These are phyloP conservation scores for Drosophila punjabiensis DNA, from an alignment of 1,140 invertebrate genomes.

Conservation along the genomic window DNA sequence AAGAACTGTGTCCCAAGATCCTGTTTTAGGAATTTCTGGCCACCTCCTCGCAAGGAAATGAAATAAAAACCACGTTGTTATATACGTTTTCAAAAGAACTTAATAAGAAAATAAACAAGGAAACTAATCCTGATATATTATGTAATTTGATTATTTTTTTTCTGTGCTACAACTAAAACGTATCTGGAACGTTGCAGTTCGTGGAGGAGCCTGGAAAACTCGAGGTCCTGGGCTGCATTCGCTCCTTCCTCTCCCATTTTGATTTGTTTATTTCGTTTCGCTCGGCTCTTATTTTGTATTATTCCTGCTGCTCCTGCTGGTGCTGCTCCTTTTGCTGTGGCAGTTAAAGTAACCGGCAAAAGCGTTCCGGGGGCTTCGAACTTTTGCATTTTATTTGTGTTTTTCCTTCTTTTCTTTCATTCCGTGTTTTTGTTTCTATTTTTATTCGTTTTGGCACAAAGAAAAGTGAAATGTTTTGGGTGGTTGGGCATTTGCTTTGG, in stretches of 20 bases:
- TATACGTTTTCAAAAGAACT: background rate
- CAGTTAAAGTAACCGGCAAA: constrained; percentile 69
- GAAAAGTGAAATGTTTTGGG: constrained; percentile 77
- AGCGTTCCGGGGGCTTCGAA: constrained; percentile 67
- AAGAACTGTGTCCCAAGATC: too few relatives aligned
- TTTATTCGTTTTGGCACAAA: constrained; percentile 63
- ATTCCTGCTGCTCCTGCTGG: constrained; percentile 15
- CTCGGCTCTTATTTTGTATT: constrained; percentile 40
- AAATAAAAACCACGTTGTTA: background rate
- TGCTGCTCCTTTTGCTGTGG: constrained; percentile 28
- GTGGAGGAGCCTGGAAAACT: constrained; percentile 34
- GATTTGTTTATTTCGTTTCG: constrained; percentile 59
- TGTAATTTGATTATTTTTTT: constrained; percentile 1
- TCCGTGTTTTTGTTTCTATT: constrained; percentile 29
- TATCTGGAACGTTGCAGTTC: constrained; percentile 74
- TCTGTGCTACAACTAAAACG: constrained; percentile 45
- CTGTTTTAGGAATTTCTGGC: too few relatives aligned
- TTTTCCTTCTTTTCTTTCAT: constrained; percentile 9
- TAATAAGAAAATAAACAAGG: background rate
- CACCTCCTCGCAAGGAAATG: background rate
- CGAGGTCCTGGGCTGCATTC: constrained; percentile 55
- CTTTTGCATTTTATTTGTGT: constrained; percentile 70
- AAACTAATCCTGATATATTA: too few relatives aligned
- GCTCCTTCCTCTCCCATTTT: constrained; percentile 37
- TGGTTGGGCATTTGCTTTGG: constrained; percentile 30